These are phyloP conservation scores for Falco peregrinus DNA, from an alignment of 2,797 vertebrate genomes.

Conservation along the genomic window DNA sequence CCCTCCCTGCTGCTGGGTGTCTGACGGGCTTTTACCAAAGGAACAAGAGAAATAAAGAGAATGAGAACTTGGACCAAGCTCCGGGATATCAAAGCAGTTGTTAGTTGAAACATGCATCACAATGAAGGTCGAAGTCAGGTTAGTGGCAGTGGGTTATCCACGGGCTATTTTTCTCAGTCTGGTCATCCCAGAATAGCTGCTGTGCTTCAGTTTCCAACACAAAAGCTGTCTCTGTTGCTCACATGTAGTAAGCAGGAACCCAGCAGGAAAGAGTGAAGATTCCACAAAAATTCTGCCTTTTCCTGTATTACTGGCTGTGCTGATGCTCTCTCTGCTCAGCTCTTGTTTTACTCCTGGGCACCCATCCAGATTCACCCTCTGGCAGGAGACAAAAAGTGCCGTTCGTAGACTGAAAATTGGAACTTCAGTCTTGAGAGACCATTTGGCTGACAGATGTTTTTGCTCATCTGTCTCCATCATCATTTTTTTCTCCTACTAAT, in stretches of 20 bases:
- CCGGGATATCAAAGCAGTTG: neutral
- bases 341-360: slow-evolving; percentile 51
- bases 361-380: slow-evolving; percentile 23
- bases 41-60: neutral
- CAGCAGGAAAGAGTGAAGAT: slow-evolving; percentile 56
- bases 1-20: neutral
- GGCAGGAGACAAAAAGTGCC: slow-evolving; percentile 29
- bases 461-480: neutral
- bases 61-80: neutral
- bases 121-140: neutral
- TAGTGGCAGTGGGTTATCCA: neutral
- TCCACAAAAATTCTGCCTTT: slow-evolving; percentile 51
- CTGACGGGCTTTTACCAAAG: neutral
- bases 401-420: slow-evolving; percentile 20
- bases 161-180: neutral
- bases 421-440: neutral
- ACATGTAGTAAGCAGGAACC: slow-evolving; percentile 53
- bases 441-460: slow-evolving; percentile 65
- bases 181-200: neutral
- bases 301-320: slow-evolving; percentile 40
- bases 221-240: slow-evolving; percentile 44
- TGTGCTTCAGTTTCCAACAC: slow-evolving; percentile 3
- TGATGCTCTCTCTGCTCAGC: slow-evolving; percentile 10
- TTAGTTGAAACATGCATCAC: neutral
- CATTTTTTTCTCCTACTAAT: neutral